These are phyloP conservation scores for Brachyrhaphis roseni DNA, from an alignment of 2,797 vertebrate species.

Conservation along the genomic window DNA sequence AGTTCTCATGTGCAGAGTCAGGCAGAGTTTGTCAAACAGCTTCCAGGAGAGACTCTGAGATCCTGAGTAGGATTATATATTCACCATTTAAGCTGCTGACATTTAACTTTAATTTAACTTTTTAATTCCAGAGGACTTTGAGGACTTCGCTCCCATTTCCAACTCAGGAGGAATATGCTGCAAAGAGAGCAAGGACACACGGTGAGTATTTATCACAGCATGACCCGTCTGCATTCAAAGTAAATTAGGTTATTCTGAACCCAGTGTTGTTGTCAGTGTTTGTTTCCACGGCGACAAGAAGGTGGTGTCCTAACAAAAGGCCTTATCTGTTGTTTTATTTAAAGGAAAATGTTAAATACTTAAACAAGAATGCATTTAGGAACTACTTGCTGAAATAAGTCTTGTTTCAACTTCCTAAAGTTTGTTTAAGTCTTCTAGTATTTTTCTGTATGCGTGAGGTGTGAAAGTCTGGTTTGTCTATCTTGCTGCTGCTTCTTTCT, in stretches of 20 bases:
- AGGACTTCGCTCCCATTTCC: constrained; percentile 65
- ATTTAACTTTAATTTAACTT: neutral
- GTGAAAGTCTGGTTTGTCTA: constrained; percentile 9
- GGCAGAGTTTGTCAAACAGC: constrained; percentile 24
- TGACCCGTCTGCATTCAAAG: constrained; percentile 15
- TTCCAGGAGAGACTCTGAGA: constrained; percentile 17
- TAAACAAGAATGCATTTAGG: neutral
- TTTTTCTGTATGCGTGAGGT: constrained; percentile 13
- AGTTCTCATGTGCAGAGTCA: constrained; percentile 24
- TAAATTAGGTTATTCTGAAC: constrained; percentile 27
- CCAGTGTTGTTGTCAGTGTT: constrained; percentile 52
- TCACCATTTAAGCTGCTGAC: neutral
- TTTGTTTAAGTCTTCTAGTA: neutral
- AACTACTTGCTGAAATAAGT: neutral
- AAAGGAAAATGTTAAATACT: constrained; percentile 16
- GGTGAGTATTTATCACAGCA: constrained; percentile 60
- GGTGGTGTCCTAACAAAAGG: constrained; percentile 10
- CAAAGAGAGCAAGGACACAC: constrained; percentile 75
- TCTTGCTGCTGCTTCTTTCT: constrained; percentile 1
- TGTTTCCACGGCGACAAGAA: constrained; percentile 51
- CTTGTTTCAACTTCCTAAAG: neutral
- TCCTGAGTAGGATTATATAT: constrained; percentile 18
- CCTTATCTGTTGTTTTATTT: constrained; percentile 27
- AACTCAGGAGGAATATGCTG: constrained; percentile 69
- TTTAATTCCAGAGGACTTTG: constrained; percentile 65